phyloP scores from a whole-genome alignment of 2,797 vertebrate genomes.

The Rhynchotus rufescens region DNA sequence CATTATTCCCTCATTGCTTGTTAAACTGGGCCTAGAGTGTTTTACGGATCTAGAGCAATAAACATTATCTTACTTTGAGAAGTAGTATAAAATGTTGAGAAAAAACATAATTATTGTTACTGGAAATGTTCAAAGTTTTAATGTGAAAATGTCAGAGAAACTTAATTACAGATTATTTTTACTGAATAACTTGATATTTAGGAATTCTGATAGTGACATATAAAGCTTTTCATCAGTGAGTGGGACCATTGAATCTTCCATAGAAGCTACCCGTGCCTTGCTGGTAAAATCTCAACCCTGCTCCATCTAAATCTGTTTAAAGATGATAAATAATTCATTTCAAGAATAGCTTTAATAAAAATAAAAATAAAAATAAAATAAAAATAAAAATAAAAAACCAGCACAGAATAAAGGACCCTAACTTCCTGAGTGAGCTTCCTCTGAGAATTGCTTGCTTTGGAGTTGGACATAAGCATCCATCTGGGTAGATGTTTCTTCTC shows the following conservation, averaged over 20 bases:
- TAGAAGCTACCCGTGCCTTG: neutral
- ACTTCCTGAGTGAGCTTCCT: neutral
- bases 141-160: neutral
- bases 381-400: neutral
- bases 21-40: conserved; percentile 3
- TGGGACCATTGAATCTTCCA: neutral
- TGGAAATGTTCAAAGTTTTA: conserved; percentile 29
- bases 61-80: conserved; percentile 40
- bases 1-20: conserved; percentile 44
- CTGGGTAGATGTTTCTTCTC: neutral
- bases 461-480: neutral
- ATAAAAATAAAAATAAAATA: neutral
- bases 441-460: neutral
- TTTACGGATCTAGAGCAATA: conserved; percentile 48
- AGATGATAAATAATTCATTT: neutral
- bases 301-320: neutral
- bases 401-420: neutral
- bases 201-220: neutral
- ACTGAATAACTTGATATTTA: neutral
- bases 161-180: neutral
- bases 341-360: neutral
- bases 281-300: neutral
- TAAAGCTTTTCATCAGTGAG: neutral
- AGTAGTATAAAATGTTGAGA: conserved; percentile 23
- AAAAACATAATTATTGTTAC: conserved; percentile 19